Base-by-base conservation (phyloP, 1,140 invertebrate genomes). In the Mylabris phalerata region DNA sequence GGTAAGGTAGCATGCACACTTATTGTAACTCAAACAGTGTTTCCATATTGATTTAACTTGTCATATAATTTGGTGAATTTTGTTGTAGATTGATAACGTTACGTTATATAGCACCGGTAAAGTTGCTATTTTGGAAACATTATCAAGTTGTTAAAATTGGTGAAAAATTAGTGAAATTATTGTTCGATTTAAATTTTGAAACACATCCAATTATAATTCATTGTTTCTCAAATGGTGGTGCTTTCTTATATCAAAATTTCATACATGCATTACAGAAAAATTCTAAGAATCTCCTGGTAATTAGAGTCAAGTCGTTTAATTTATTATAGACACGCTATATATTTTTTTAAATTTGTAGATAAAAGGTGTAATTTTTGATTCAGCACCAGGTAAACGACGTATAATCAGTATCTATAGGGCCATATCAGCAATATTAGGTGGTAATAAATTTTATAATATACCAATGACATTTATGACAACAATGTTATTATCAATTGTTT, bases 171-270 rank as follows among this genome's bases (percentile, higher is more conserved):
- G 73, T 90, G 0, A 81, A 88, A 67, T 69, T 88, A 9, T 75
- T 90, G 9, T 67, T 76, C 7, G 83, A 85, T n/a, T 79, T 85
- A 67, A 83, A 82, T 63, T 77, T 88, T 32, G 80, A 86, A 67
- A 77, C 78, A 13, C 84, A 88, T 68, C 87, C 87, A 2, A 79
- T 90, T 41, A 84, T 90, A 51, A 85, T 91, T 67, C 89, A 91
- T 62, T 79, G 88, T 39, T 90, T 92, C 71, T 90, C 87, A 48
- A 92, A 90, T 72, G 88, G 88, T 10, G 89, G 89, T 25, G 83
- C 83, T 1, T 82, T 81, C 59, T 71, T 86, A 3, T 88, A 87
- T 69, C 81, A 85, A 60, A 81, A 85, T 65, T 78, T 87, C 27
- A 80, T 81, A 27, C 65, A 80, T 41, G 82, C 83, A 3, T 76